Base-by-base conservation (phyloP, 2,888 invertebrate species). In the Cynaeus angustus region DNA sequence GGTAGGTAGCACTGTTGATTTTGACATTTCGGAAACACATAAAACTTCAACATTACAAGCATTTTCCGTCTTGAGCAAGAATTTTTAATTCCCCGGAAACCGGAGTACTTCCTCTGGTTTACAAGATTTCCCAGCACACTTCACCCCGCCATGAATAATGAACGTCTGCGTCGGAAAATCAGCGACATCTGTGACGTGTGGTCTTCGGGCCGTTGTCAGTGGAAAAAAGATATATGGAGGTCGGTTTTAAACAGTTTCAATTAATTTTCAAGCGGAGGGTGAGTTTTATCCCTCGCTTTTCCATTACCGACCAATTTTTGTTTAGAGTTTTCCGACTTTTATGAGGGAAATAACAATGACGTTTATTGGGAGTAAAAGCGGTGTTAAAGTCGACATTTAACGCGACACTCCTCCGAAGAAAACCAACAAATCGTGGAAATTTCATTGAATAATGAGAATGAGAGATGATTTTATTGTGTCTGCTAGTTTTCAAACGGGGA, bases 81-180 rank as follows among this genome's bases (percentile, higher is more conserved):
- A 21, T 21, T 21, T 21, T 21, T 21, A 21, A 21, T 21, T 21
- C 21, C 21, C 21, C 21, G 21, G 21, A 21, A 21, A 4, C 21
- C 4, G 21, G 1, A 21, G 21, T 4, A 21, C 21, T 21, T 21
- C 21, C 21, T 21, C 21, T 21, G 4, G 21, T 21, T 21, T 21
- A 21, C 21, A 21, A 21, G 21, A 21, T 21, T 21, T 21, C 21
- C 43, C 55, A 56, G 62, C 66, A 59, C 59, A 41, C 62, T 64
- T 64, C 55, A 66, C 66, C 67, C 67, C 70, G 59, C 62, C 43
- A 73, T 75, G 73, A 74, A 71, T 74, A 74, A 75, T 75, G 72
- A 74, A 72, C 72, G 64, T 52, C 61, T 41, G 68, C 38, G 45
- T 46, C 37, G 41, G 70, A 68, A 72, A 69, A 69, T 69, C 68